Evolutionary conservation across 2,888 invertebrate species (phyloP).

Genomic region (Scotopteryx bipunctaria): DNA sequence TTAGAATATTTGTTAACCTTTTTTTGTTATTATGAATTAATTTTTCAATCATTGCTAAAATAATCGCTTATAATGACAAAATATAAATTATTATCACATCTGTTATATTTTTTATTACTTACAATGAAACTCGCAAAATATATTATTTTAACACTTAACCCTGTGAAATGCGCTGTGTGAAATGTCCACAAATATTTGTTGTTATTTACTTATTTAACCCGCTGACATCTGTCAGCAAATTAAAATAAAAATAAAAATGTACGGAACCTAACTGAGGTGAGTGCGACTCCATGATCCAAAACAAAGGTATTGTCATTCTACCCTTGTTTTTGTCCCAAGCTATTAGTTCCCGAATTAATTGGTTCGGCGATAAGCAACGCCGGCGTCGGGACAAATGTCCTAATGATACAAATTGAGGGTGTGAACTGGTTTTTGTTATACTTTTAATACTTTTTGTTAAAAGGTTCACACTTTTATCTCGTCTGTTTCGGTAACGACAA

Average conservation of each 20-base stretch:
- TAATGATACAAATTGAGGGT: constrained; percentile 31
- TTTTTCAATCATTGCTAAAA: no score
- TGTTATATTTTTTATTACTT: no score
- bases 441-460: constrained; percentile 7
- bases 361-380: constrained; percentile 36
- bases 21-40: not conserved
- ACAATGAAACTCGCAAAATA: no score
- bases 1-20: not conserved
- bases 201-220: no score
- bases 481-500: not conserved
- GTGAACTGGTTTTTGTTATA: constrained; percentile 19
- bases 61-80: no score
- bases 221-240: no score
- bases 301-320: constrained; percentile 9
- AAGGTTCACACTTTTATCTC: not conserved
- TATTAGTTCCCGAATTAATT: constrained; percentile 72
- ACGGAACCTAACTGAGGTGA: constrained; percentile 33
- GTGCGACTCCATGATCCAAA: not conserved
- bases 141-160: no score
- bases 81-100: no score
- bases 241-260: not conserved
- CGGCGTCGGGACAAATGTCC: constrained; percentile 16
- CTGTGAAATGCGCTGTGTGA: no score
- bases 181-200: no score
- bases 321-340: constrained; percentile 45